Base-by-base conservation (phyloP, 2,113 vertebrate genomes). In the Pycnonotus jocosus region DNA sequence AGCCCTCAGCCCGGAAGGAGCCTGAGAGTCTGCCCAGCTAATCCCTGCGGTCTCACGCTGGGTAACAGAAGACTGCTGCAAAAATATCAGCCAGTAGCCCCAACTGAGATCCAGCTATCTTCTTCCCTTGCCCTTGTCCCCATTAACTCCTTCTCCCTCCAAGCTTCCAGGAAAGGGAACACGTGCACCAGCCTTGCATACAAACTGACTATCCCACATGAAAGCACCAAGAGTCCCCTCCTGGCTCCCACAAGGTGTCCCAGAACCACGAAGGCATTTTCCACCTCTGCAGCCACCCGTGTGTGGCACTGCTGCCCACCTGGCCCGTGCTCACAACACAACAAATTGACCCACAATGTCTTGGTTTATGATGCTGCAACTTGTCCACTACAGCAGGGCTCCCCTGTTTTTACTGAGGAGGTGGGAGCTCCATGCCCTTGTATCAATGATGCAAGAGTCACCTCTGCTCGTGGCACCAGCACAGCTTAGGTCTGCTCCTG, bases 61-160 rank as follows among this genome's bases (percentile, higher is more conserved):
- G 77, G 93, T 95, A 95, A 96, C 70, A 91, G 90, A 96, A 95
- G 66, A 90, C 88, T 51, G 60, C 2, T 86, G 82, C 83, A 94
- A 88, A 97, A 94, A 88, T 95, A 95, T 7, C 94, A 94, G 88
- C 80, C 88, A 74, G 76, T 22, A 90, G 72, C 88, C 88, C 91
- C 91, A 92, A 28, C 82, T 44, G 33, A 53, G 65, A 77, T 22
- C 83, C 91, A 88, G 83, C 64, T 77, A 77, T 58, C 94, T 68
- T 73, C 65, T 93, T 86, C 69, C 88, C 40, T 48, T 50, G 65
- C 40, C 80, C 71, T 61, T 33, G 1, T 38, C n/a, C 68, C 64
- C 65, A 68, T 88, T 86, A 95, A 92, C 80, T 83, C 83, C 72
- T 93, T 64, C 73, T 54, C 31, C 60, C 90, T 47, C 10, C 0